Evolutionary conservation across 1,140 invertebrate species (phyloP), one percentile per base, ranked within the genome.

Genomic region (Eupristina koningsbergeri): DNA sequence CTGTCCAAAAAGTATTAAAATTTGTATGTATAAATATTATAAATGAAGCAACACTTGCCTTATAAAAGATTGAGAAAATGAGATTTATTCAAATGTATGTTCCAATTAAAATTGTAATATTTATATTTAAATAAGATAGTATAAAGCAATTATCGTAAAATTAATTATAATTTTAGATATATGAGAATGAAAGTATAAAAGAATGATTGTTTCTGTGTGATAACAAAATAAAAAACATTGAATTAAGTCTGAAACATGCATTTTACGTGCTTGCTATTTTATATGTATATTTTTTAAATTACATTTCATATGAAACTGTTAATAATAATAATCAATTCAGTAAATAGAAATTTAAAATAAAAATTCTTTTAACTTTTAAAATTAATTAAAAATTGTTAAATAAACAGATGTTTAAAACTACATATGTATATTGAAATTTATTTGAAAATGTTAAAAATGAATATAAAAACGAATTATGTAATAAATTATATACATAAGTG

Each of bases 41-140:
- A 47, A 85, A 81, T 81, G 64, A 81, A 81, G 74, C 79, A 85
- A 50, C 73, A 81, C 79, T 85, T 85, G 84, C 84, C 79, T 85
- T 85, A 85, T 58, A 58, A 77, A 77, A 7, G 29, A 63, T 75
- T 31, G 77, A 67, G 39, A 81, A 36, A 50, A 75, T 17, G 45
- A 45, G 74, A 81, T 64, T 80, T 31, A 29, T 31, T 0, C 0
- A 69, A 78, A 74, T 81, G 50, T 53, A 58, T 81, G 41, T 77
- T 81, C 29, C 58, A 76, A 84, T 81, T 84, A 81, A 29, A 34
- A 19, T 75, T 64, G 36, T 74, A 80, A 84, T 80, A 75, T 84
- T 74, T 80, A 80, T 50, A 50, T 15, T 50, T 50, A 41, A 64
- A 58, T 36, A 64, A 73, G n/a, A 77, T 79, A 84, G 22, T 63